A percentile compares a stretch with the other conserved stretches of the same genome.
These are phyloP conservation scores for Tenebrosternarchus preto DNA, from an alignment of 2,113 vertebrate genomes.

Conservation along the genomic window DNA sequence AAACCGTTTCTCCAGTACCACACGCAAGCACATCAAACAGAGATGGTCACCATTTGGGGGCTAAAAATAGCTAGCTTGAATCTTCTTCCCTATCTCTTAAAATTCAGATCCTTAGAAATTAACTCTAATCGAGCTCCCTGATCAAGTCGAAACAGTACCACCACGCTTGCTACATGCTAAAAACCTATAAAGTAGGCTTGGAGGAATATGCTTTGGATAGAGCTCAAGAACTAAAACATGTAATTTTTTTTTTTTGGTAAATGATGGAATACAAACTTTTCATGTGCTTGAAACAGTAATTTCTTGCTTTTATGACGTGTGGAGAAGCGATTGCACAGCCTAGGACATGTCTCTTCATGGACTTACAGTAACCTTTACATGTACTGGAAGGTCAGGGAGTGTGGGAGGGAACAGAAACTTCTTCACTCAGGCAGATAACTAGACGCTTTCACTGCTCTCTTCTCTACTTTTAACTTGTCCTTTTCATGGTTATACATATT, in stretches of 20 bases:
- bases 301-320: too few species aligned
- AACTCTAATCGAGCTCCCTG: background rate
- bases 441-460: slow-evolving; percentile 1
- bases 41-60: background rate
- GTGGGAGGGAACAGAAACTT: background rate
- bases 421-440: background rate
- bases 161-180: background rate
- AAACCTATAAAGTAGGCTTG: background rate
- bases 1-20: slow-evolving; percentile 17
- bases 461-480: background rate
- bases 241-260: too few species aligned
- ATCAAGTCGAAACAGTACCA: background rate
- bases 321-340: too few species aligned
- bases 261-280: too few species aligned
- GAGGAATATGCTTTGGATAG: too few species aligned
- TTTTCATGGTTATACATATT: background rate
- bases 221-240: too few species aligned
- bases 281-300: too few species aligned
- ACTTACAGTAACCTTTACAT: slow-evolving; percentile 3
- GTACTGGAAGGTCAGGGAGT: background rate
- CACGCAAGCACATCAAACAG: background rate
- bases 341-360: background rate
- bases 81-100: background rate
- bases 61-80: too few species aligned
- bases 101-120: background rate